Evolutionary conservation across 2,113 vertebrate genomes (phyloP), one percentile per base, ranked within the genome.

Genomic region (Hippocampus comes): DNA sequence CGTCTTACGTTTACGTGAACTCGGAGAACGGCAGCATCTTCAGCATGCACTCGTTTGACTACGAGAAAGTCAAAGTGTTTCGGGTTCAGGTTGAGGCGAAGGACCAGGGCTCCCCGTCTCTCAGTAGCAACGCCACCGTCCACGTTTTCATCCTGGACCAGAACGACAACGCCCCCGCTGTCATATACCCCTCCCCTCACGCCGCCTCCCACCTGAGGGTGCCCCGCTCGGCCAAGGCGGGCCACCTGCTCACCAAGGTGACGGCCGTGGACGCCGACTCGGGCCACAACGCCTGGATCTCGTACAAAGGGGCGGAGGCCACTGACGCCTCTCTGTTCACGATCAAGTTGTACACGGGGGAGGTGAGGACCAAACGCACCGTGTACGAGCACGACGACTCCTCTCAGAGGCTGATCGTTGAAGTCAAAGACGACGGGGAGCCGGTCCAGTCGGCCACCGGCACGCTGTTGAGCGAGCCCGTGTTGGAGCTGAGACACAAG

Each of bases 271-370:
- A 95, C 66, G 92, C 91, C 0, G 95, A 95, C 42, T 91, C 94
- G 0, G 94, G 95, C 63, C 92, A 95, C 81, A 96, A 95, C 3
- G 95, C 94, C 9, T 95, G 95, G 94, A 91, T 97, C 27, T 94
- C 93, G 0, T 96, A 95, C 74, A 93, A 72, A 0, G 57, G 94
- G 74, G 88, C 89, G 0, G 91, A 95, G 86, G 93, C 94, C 86
- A 94, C 94, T 0, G 90, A 95, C 72, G 84, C 90, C 2, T 92
- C 92, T 67, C 84, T 96, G 81, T 96, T 96, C 87, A 91, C 79
- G 0, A 89, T 96, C 74, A 94, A 92, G 0, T 76, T 89, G 66
- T 91, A 94, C 80, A 94, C 91, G 0, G 95, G 95, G 21, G 95
- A 96, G 84, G 93, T 96, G 77, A 89, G 95, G 86, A 95, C 91